A percentile compares a stretch with the other conserved stretches of the same genome.
Evolutionary conservation across 2,888 invertebrate genomes (phyloP).

Genomic region (Lepidochitona cinerea): DNA sequence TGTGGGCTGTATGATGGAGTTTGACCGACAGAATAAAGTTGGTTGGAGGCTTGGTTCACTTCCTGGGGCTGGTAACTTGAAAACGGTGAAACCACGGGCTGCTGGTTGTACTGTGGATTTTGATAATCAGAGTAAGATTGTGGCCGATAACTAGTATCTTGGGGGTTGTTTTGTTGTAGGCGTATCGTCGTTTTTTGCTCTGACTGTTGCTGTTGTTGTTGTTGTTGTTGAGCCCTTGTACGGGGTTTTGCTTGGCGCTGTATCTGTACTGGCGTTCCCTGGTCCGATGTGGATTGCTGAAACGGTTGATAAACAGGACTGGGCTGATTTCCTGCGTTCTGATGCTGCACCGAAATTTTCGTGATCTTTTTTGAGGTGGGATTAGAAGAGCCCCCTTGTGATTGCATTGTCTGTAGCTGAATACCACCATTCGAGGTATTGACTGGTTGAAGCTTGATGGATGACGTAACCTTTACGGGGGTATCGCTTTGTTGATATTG

Average conservation of each 20-base stretch:
- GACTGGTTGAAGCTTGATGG: background rate
- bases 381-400: background rate
- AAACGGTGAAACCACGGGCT: too few species aligned
- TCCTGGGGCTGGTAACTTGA: too few species aligned
- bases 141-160: background rate
- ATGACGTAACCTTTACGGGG: background rate
- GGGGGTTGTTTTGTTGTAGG: background rate
- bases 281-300: background rate
- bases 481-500: background rate
- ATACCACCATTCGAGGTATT: background rate
- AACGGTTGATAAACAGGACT: background rate
- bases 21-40: too few species aligned
- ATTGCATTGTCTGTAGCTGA: background rate
- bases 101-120: background rate
- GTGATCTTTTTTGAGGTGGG: background rate
- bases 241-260: background rate
- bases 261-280: background rate
- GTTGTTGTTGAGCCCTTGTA: background rate
- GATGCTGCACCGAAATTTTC: background rate
- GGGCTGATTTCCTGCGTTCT: background rate
- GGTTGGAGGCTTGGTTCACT: too few species aligned
- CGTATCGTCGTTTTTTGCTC: background rate
- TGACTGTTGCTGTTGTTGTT: background rate
- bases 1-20: too few species aligned
- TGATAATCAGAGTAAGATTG: background rate